These are phyloP conservation scores for Paradoxurus hermaphroditus DNA, from an alignment of 2,113 vertebrate genomes.

Conservation along the genomic window DNA sequence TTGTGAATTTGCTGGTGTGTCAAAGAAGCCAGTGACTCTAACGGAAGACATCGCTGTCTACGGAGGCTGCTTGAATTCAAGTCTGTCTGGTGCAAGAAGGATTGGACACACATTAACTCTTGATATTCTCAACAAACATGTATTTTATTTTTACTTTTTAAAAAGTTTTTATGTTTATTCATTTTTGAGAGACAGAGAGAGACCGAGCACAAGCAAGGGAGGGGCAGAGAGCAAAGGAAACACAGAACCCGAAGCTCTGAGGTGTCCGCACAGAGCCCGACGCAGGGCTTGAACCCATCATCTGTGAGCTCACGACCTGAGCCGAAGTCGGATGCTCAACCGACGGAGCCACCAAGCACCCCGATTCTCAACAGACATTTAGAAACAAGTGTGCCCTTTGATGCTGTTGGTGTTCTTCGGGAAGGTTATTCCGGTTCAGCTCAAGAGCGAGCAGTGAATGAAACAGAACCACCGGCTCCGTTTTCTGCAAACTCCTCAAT, in stretches of 20 bases:
- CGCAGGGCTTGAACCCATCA: no score
- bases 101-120: background rate
- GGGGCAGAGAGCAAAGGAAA: no score
- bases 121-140: background rate
- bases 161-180: no score
- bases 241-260: no score
- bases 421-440: no score
- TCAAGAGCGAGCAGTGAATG: background rate
- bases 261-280: no score
- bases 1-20: background rate
- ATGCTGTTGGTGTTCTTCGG: background rate
- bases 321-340: no score
- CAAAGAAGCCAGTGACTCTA: background rate
- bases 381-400: background rate
- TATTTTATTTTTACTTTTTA: no score
- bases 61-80: background rate
- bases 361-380: background rate
- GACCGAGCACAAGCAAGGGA: no score
- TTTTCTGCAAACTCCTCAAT: background rate
- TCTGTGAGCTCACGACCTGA: no score
- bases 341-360: no score
- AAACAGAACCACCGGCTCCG: background rate
- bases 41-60: background rate
- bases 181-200: no score
- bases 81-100: background rate